phyloP scores from a whole-genome alignment of 2,113 vertebrate species.

The Thamnophis sirtalis region DNA sequence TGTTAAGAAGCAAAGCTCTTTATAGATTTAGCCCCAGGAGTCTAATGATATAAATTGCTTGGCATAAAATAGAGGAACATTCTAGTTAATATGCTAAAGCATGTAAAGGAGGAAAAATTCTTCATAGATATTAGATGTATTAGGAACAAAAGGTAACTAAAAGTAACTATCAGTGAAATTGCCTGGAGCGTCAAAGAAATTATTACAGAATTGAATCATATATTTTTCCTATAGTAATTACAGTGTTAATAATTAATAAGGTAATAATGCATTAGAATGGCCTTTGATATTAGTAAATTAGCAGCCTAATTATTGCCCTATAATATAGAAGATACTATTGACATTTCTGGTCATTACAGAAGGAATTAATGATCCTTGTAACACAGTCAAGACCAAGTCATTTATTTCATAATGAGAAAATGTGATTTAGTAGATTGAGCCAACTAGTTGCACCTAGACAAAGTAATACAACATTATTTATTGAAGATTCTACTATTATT shows the following conservation, averaged over 20 bases:
- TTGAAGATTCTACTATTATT: background rate
- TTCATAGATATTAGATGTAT: background rate
- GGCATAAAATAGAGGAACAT: background rate
- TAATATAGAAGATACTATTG: constrained; percentile 6
- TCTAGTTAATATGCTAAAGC: background rate
- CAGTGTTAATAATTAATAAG: constrained; percentile 16
- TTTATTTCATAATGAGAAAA: background rate
- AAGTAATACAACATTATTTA: background rate
- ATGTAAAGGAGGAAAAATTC: background rate
- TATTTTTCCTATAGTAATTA: background rate
- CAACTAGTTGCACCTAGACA: background rate
- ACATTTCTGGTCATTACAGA: background rate
- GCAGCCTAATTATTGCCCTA: background rate
- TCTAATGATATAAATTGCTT: background rate
- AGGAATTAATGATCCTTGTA: constrained; percentile 2
- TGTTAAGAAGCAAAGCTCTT: background rate
- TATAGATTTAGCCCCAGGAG: background rate
- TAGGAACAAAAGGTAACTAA: background rate
- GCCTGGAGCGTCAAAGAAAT: background rate
- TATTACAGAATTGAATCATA: background rate
- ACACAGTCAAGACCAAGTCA: background rate
- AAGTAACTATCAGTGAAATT: background rate
- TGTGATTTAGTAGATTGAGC: background rate
- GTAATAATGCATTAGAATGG: constrained; percentile 9
- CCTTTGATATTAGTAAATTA: background rate